A percentile compares a stretch with the other conserved stretches of the same genome.
phyloP scores from a whole-genome alignment of 2,888 invertebrate genomes.

The Phragmatobia fuliginosa region DNA sequence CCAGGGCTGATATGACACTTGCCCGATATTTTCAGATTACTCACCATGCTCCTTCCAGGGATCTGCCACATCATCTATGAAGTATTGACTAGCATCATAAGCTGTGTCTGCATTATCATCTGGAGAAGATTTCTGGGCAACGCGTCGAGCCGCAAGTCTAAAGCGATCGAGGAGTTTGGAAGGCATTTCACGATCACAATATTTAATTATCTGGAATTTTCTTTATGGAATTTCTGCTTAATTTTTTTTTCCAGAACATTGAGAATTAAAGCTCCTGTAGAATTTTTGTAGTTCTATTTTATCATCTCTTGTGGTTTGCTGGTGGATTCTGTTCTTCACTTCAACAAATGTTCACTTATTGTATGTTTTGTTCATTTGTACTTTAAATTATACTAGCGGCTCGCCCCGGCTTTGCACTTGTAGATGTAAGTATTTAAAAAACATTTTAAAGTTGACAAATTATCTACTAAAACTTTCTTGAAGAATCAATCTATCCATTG shows the following conservation, averaged over 20 bases:
- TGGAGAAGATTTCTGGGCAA: conserved; percentile 20
- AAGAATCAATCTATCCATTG: too few species aligned
- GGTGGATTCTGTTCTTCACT: not conserved
- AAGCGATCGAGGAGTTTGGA: conserved; percentile 50
- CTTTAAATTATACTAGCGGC: too few species aligned
- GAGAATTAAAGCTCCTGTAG: not conserved
- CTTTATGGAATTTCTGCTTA: too few species aligned
- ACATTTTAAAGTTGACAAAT: too few species aligned
- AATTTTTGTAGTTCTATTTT: not conserved
- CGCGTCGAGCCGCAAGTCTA: conserved; percentile 52
- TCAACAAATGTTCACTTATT: too few species aligned
- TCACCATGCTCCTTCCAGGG: conserved; percentile 75
- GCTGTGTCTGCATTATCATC: conserved; percentile 84
- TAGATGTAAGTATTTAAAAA: too few species aligned
- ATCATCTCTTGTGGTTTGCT: not conserved
- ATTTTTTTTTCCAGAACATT: not conserved
- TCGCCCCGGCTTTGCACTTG: too few species aligned
- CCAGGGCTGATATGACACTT: too few species aligned
- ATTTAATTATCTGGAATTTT: too few species aligned
- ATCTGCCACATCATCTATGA: conserved; percentile 89
- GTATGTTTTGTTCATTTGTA: too few species aligned
- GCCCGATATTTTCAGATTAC: conserved; percentile 21
- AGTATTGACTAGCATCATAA: conserved; percentile 90
- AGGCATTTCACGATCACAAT: conserved; percentile 1
- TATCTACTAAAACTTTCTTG: too few species aligned